phyloP scores from a whole-genome alignment of 2,113 vertebrate species.

The Cynopterus brachyotis region DNA sequence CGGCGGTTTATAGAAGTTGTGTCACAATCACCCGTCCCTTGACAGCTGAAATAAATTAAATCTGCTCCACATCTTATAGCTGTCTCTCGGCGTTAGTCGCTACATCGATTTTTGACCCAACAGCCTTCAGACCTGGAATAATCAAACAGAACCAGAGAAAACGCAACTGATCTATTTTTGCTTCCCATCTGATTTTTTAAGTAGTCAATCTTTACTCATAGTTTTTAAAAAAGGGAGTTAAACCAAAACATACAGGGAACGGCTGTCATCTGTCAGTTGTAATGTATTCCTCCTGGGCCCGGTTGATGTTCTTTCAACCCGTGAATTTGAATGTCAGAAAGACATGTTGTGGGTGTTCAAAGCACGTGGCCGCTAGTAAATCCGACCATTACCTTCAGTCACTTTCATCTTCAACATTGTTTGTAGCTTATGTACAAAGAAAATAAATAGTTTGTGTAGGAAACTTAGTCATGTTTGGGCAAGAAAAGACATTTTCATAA shows the following conservation, averaged over 20 bases:
- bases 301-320: background rate
- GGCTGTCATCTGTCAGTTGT: background rate
- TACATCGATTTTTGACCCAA: slow-evolving; percentile 66
- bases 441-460: background rate
- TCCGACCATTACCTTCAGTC: background rate
- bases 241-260: background rate
- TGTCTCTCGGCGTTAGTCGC: slow-evolving; percentile 57
- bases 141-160: slow-evolving; percentile 51
- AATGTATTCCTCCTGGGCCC: background rate
- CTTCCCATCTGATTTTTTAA: background rate
- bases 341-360: background rate
- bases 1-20: background rate
- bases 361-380: background rate
- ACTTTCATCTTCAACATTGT: background rate
- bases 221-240: slow-evolving; percentile 20
- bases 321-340: background rate
- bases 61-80: slow-evolving; percentile 11
- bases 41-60: slow-evolving; percentile 55
- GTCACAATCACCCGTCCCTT: background rate
- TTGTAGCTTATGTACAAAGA: background rate
- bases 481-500: background rate
- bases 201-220: slow-evolving; percentile 15
- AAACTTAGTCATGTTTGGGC: background rate
- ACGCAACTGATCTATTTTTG: slow-evolving; percentile 20
- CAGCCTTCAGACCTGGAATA: slow-evolving; percentile 46